Evolutionary conservation across 2,113 vertebrate genomes (phyloP).

Genomic region (Oncorhynchus keta): DNA sequence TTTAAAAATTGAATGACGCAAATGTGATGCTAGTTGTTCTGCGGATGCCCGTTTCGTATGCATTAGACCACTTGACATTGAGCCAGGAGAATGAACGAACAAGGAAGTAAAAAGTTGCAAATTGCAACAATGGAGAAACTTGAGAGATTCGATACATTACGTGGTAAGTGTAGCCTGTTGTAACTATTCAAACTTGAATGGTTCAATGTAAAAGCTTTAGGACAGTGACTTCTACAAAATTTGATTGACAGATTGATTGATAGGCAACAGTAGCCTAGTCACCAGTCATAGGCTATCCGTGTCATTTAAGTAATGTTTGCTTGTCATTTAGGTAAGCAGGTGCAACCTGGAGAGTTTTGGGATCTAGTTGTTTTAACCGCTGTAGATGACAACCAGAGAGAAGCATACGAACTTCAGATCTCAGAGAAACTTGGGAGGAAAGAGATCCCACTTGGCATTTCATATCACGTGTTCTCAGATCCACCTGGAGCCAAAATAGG

Average conservation of each 20-base stretch:
- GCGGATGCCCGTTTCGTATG: too few species aligned
- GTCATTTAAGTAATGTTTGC: not conserved
- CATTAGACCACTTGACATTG: too few species aligned
- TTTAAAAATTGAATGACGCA: too few species aligned
- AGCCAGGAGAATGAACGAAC: conserved; percentile 44
- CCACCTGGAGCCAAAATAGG: conserved; percentile 86
- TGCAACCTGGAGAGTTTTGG: conserved; percentile 79
- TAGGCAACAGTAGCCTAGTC: not conserved
- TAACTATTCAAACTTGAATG: too few species aligned
- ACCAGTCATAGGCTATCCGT: not conserved
- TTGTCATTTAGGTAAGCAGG: conserved; percentile 65
- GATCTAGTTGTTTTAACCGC: conserved; percentile 86
- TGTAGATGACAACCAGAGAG: conserved; percentile 80
- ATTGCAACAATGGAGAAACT: conserved; percentile 71
- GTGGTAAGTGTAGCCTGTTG: conserved; percentile 57
- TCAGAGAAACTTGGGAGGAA: conserved; percentile 74
- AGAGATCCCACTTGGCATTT: conserved; percentile 79
- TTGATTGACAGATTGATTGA: not conserved
- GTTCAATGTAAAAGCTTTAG: too few species aligned
- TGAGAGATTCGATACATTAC: conserved; percentile 65
- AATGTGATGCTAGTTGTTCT: not conserved
- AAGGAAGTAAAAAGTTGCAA: conserved; percentile 37
- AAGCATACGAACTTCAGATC: conserved; percentile 83
- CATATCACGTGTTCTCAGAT: conserved; percentile 85
- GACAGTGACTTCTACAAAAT: conserved; percentile 40